Base-by-base conservation (phyloP, 2,113 vertebrate species). In the Colistium nudipinnis region DNA sequence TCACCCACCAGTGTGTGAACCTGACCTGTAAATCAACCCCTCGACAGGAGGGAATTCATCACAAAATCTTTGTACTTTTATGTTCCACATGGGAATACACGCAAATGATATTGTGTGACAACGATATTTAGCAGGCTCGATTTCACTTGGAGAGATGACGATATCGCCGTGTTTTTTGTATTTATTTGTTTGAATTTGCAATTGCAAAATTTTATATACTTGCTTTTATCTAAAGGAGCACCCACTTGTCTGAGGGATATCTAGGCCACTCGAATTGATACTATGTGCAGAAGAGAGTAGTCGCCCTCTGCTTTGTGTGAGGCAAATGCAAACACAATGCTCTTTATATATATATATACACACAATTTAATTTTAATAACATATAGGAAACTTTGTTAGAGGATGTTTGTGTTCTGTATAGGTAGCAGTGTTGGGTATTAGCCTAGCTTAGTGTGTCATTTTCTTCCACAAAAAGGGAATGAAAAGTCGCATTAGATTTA, bases 11-110 rank as follows among this genome's bases (percentile, higher is more conserved):
- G 54, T 55, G 65, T 49, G 30, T 22, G 53, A 57, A 62, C 56
- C 73, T 66, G 68, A 82, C 80, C 74, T 78, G 84, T 87, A 89
- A 90, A 90, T 91, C 87, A 88, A 44, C 72, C 45, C n/a, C 57
- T 35, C 72, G 90, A 86, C 89, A 85, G 77, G 69, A 55, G 19
- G 74, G 74, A 82, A 85, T 87, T 87, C 59, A 87, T 88, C 71
- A 81, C 78, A 63, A n/a, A 22, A 61, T 86, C 69, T 86, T 57
- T 82, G 47, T 70, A 59, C 76, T 80, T 76, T 65, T 38, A n/a
- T 0, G 16, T 41, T 45, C 24, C 69, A 43, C 33, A 4, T 55
- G 65, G 75, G 75, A 77, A 71, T 35, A 27, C 24, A 38, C 69
- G 35, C 24, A 63, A 67, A 76, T 44, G 31, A n/a, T 7, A 19